These are phyloP conservation scores for Tenebrio molitor DNA, from an alignment of 1,140 invertebrate species.

Conservation along the genomic window DNA sequence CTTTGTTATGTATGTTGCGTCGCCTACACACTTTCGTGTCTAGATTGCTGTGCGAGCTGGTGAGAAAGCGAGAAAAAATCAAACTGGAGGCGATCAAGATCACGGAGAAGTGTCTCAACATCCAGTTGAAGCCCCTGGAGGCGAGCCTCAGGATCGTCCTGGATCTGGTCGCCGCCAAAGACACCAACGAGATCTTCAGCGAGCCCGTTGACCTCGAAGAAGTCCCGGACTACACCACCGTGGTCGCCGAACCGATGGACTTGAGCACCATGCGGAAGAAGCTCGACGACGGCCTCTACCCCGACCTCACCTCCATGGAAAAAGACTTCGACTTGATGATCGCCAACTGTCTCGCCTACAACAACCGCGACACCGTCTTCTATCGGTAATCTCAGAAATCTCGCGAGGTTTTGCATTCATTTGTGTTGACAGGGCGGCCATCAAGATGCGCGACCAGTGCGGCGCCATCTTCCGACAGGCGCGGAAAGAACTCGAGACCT, in stretches of 20 bases:
- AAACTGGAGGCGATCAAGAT: constrained; percentile 91
- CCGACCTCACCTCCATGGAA: constrained; percentile 84
- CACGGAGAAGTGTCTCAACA: constrained; percentile 84
- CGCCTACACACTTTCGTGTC: no score
- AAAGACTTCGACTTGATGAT: constrained; percentile 95
- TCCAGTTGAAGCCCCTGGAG: constrained; percentile 86
- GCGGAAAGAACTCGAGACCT: constrained; percentile 79
- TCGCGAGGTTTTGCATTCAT: background rate
- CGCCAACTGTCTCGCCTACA: constrained; percentile 94
- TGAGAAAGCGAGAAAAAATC: constrained; percentile 94
- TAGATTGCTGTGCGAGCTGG: constrained; percentile 94
- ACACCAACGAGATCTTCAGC: constrained; percentile 90
- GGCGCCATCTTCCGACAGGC: constrained; percentile 82
- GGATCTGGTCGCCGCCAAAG: constrained; percentile 82
- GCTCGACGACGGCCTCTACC: constrained; percentile 83
- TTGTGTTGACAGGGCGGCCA: constrained; percentile 76
- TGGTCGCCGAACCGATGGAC: constrained; percentile 97
- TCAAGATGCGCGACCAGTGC: constrained; percentile 90
- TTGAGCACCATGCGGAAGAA: constrained; percentile 91
- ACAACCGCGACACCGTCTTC: constrained; percentile 93
- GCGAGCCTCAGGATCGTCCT: constrained; percentile 82
- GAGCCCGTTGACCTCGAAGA: constrained; percentile 93
- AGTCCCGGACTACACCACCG: constrained; percentile 90
- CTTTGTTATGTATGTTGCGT: no score
- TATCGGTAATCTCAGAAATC: constrained; percentile 70